Conservation (phyloP, 2,113 vertebrate species). For the Pituophis catenifer region DNA sequence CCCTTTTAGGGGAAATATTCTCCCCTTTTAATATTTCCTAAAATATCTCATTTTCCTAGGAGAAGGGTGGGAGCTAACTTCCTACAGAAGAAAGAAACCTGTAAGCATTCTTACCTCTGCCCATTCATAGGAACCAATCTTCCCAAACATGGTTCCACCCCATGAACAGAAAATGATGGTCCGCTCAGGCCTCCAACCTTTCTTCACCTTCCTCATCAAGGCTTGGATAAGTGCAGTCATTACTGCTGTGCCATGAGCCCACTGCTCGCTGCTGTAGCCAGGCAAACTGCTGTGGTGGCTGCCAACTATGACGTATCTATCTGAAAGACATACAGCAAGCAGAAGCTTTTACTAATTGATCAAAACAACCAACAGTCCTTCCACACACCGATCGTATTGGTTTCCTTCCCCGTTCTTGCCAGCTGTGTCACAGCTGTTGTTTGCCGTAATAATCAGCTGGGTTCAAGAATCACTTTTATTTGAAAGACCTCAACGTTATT, state of each 20-base stretch:
- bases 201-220: slow-evolving; percentile 75
- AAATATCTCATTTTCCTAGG: too few relatives aligned
- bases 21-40: too few relatives aligned
- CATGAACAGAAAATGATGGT: slow-evolving; percentile 88
- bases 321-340: slow-evolving; percentile 61
- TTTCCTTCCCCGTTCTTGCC: background rate
- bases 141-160: slow-evolving; percentile 84
- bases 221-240: slow-evolving; percentile 82
- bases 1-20: too few relatives aligned
- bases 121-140: slow-evolving; percentile 92
- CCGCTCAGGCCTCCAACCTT: slow-evolving; percentile 84
- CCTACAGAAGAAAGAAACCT: background rate
- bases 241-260: slow-evolving; percentile 80
- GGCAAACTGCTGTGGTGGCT: slow-evolving; percentile 74
- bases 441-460: background rate
- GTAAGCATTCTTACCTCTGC: slow-evolving; percentile 81
- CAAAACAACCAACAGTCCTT: slow-evolving; percentile 26
- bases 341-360: slow-evolving; percentile 27
- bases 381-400: background rate
- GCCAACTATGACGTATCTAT: slow-evolving; percentile 85
- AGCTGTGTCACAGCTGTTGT: background rate
- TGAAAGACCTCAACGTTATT: background rate
- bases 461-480: background rate
- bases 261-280: slow-evolving; percentile 62
- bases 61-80: too few relatives aligned